Base-by-base conservation (phyloP, 2,113 vertebrate species). In the Paraplagusia blochii region DNA sequence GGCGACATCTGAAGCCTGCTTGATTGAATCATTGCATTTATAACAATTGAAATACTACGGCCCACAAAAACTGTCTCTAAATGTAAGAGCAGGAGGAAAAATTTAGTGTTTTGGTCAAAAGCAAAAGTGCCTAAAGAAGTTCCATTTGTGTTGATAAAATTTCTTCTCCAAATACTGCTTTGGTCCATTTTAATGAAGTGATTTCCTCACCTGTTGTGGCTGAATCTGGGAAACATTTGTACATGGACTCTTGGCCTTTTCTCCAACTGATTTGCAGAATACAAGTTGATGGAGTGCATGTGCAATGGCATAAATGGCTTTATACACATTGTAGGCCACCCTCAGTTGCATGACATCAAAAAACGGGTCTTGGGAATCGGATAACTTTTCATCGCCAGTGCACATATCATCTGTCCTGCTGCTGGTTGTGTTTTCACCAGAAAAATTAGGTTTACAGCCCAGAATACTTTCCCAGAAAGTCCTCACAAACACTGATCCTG, bases 241-340 rank as follows among this genome's bases (percentile, higher is more conserved):
- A 63, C 90, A 92, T 7, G 22, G 60, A 15, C 11, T 74, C 10
- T 36, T 1, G 4, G 36, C 4, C 60, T 68, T 44, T 17, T 17
- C 51, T 36, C 60, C 47, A 14, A 22, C 56, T 13, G 67, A 49
- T 65, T 81, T 17, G 56, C 91, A 91, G 60, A 89, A 90, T 35
- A 90, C 12, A 38, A 88, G 61, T 9, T 76, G 47, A 18, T 90
- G 89, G 14, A 90, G 69, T 1, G 87, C 85, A 17, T 90, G 84
- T 63, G 90, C 89, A 17, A 90, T 80, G 11, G 88, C 85, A 81
- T 90, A 90, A 8, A 89, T 88, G 35, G 89, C 90, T 60, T 90
- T 89, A 49, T 92, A 88, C 1, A 90, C 88, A 72, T 90, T 91
- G 60, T 91, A 90, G 4, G 87, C 22, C 16, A 81, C 90, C 76